Base-by-base conservation (phyloP, 2,888 invertebrate genomes). In the Petrolisthes cinctipes region DNA sequence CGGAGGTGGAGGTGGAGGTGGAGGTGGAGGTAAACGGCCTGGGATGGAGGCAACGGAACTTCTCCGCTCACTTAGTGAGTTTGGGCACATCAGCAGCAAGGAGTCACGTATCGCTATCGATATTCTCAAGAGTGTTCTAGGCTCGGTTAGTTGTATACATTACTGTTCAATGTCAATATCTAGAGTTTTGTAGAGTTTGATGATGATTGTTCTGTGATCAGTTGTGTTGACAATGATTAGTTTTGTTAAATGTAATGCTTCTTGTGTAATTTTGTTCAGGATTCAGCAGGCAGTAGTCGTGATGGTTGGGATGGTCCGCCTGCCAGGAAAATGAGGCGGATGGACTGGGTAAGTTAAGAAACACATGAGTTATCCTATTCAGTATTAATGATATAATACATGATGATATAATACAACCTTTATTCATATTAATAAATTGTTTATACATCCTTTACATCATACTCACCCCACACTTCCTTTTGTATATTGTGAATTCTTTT, bases 271-370 rank as follows among this genome's bases (percentile, higher is more conserved):
- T 71, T 14, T 71, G 7, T 20, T n/a, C 71, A 71, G 71, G 71
- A 71, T n/a, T 71, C 71, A 7, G 71, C n/a, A 20, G 20, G n/a
- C 20, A n/a, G 71, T 6, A 57, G 6, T 17, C 83, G 83, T 61
- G 83, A 83, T 56, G 37, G 75, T 14, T 76, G 83, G 75, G 83
- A 83, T 23, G 83, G 83, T n/a, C 80, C 81, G 9, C 85, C 80
- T 9, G 80, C 86, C 76, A 86, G 82, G 75, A 86, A 86, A 56
- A 86, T 86, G 86, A 81, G 86, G 53, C 86, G 86, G 53, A 81
- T 82, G 75, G 86, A 86, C 53, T 82, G 86, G 86, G 86, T 86
- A 56, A 86, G 86, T 86, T 68, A 37, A 37, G 37, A 37, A 37
- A 37, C 37, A 37, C 37, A 37, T 37, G 0, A 37, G 2, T 37